Percentiles rank a stretch among this genome's conserved stretches.
These are phyloP conservation scores for Acyrthosiphon pisum DNA, from an alignment of 1,140 invertebrate species.

Conservation along the genomic window DNA sequence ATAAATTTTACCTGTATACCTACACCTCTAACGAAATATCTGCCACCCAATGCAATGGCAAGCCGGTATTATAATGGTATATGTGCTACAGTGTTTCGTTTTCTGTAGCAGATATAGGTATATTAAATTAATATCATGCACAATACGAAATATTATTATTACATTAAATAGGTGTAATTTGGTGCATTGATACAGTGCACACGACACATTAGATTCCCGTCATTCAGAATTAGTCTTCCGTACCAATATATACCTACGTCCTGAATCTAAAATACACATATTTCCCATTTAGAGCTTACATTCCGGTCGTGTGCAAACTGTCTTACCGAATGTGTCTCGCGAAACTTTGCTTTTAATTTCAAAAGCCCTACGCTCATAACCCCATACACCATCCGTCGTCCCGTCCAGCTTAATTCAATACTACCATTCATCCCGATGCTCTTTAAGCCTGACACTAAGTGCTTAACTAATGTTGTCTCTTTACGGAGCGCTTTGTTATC, in stretches of 20 bases:
- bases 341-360: conserved; percentile 50
- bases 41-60: not conserved
- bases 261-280: not conserved
- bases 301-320: conserved; percentile 4
- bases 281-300: conserved; percentile 49
- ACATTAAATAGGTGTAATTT: not conserved
- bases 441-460: conserved; percentile 39
- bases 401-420: conserved; percentile 40
- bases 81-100: not conserved
- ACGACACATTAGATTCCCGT: not conserved
- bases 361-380: not conserved
- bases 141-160: not conserved
- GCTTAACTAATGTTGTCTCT: conserved; percentile 40
- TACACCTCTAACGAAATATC: not conserved
- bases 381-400: not conserved
- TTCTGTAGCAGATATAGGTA: too few species aligned
- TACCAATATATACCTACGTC: not conserved
- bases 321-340: not conserved
- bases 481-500: conserved; percentile 16
- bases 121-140: conserved; percentile 9
- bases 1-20: not conserved
- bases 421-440: not conserved
- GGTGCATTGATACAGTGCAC: not conserved
- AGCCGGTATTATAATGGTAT: not conserved
- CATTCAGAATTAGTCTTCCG: not conserved